Base-by-base conservation (phyloP, 2,113 vertebrate genomes). In the Ictidomys tridecemlineatus region DNA sequence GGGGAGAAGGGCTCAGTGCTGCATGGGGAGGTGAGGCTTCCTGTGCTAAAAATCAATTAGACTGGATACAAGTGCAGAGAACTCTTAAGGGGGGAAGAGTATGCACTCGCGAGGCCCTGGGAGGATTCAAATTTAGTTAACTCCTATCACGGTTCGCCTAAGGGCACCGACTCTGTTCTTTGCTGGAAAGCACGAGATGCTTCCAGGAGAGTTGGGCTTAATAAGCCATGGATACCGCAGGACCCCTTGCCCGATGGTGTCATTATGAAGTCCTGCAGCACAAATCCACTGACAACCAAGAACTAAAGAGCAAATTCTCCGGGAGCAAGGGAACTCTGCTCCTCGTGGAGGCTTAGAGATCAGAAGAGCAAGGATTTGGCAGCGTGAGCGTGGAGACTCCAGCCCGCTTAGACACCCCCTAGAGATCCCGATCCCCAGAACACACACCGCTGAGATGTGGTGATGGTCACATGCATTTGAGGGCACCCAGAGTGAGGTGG, bases 121-220 rank as follows among this genome's bases (percentile, higher is more conserved):
- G 88, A 97, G 97, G 94, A 97, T 89, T 98, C 72, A 96, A 65
- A 95, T 98, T 86, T 90, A 95, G 94, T 97, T 89, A 97, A 82
- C 63, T 96, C 97, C 87, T 95, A 1, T 93, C 80, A 94, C 13
- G 5, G 83, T 95, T 97, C 97, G 92, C 94, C 91, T 95, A 0
- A 79, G 90, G 97, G 94, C 87, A 87, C 86, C 87, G 1, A 78
- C 94, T 97, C 96, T 86, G 85, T 63, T 94, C 84, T 98, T 96
- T 80, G 85, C 85, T 96, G n/a, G 10, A 80, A 89, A 78, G 72
- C 94, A 48, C 2, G 0, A 91, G 83, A 91, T 78, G 91, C 9
- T 45, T 96, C 24, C 45, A 67, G 14, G 89, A 97, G 96, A 63
- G 30, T 0, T 37, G 48, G 53, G 53, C 77, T 98, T 98, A 89